These are phyloP conservation scores for Corynorhinus townsendii DNA, from an alignment of 2,113 vertebrate genomes.

Conservation along the genomic window DNA sequence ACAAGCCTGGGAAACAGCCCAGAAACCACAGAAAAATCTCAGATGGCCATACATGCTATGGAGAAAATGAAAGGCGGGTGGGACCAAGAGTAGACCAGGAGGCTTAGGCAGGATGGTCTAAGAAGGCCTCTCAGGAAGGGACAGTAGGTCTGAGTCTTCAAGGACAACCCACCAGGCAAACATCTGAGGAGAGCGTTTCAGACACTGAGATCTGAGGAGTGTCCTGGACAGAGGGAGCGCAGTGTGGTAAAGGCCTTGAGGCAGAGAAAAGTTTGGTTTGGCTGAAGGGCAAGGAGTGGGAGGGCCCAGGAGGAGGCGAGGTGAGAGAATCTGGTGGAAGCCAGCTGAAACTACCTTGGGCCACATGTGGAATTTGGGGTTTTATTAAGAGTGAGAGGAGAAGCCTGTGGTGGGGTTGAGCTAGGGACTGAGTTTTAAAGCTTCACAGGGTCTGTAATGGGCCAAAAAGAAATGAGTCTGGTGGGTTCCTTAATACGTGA, in stretches of 20 bases:
- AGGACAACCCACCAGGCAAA: neutral
- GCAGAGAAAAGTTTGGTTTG: neutral
- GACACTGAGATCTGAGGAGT: neutral
- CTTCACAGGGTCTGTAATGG: neutral
- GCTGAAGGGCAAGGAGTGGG: neutral
- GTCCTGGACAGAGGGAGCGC: neutral
- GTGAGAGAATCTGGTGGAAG: neutral
- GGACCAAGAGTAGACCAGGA: neutral
- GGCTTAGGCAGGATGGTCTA: neutral
- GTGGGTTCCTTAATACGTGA: neutral
- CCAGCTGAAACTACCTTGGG: neutral
- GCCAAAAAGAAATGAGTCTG: neutral
- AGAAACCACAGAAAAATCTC: neutral
- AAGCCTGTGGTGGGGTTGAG: neutral
- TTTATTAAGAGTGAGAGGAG: neutral
- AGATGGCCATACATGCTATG: neutral
- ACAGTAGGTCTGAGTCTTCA: neutral
- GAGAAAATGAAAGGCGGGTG: neutral
- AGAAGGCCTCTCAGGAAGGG: neutral
- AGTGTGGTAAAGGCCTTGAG: neutral
- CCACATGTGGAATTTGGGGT: neutral
- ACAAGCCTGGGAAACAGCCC: neutral
- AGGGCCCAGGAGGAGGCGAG: neutral
- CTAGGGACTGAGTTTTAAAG: neutral
- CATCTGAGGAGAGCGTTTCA: neutral